Percentiles rank a stretch among this genome's conserved stretches.
Conservation (phyloP, 1,140 invertebrate genomes). For the Hycleus phaleratus region DNA sequence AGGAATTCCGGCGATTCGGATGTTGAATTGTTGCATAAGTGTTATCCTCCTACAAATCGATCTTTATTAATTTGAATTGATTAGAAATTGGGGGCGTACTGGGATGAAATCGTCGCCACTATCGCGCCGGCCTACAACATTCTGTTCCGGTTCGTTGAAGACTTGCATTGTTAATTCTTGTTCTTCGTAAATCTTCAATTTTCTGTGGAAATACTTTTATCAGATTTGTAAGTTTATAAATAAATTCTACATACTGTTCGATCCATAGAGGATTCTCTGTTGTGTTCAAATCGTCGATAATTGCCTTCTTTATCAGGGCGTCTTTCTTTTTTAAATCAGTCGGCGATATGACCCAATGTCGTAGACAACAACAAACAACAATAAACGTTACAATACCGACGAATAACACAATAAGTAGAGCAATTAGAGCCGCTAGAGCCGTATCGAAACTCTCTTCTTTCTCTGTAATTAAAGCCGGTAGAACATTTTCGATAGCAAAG, state of each 20-base stretch:
- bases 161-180: constrained; percentile 91
- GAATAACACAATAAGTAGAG: constrained; percentile 75
- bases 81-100: constrained; percentile 28
- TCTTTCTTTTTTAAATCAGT: constrained; percentile 62
- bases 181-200: constrained; percentile 84
- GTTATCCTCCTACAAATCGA: constrained; percentile 52
- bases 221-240: neutral
- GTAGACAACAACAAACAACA: constrained; percentile 80
- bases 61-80: neutral
- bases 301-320: constrained; percentile 71
- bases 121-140: constrained; percentile 40
- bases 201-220: constrained; percentile 45
- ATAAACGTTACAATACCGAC: constrained; percentile 81
- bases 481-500: constrained; percentile 77
- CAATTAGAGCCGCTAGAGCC: constrained; percentile 75
- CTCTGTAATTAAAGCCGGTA: constrained; percentile 53
- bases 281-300: constrained; percentile 75
- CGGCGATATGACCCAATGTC: constrained; percentile 66
- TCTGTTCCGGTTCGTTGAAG: constrained; percentile 69
- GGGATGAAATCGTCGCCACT: constrained; percentile 46
- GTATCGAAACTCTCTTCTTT: constrained; percentile 74
- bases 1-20: constrained; percentile 45
- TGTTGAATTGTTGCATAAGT: constrained; percentile 83
- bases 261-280: constrained; percentile 92
- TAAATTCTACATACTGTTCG: constrained; percentile 61